Evolutionary conservation across 1,140 invertebrate genomes (phyloP).

Genomic region (Calliphora vicina): DNA sequence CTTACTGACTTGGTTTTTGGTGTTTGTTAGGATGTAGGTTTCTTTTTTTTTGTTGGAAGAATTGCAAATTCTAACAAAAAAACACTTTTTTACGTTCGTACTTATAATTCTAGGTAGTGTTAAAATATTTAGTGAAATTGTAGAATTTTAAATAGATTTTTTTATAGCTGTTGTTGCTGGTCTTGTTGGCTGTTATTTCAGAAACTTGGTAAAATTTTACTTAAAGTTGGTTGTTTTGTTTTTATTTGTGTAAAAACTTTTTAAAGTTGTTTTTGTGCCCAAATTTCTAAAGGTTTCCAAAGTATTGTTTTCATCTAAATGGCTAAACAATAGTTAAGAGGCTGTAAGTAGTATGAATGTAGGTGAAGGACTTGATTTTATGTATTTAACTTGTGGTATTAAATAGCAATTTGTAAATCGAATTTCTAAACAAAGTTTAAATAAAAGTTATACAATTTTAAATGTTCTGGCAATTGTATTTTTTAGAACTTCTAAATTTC

Average conservation of each 20-base stretch:
- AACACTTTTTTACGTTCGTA: background rate
- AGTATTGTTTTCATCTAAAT: background rate
- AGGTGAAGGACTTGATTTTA: background rate
- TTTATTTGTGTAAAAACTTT: background rate
- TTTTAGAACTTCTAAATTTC: background rate
- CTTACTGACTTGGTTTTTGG: no score
- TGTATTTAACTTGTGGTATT: background rate
- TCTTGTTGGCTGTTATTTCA: background rate
- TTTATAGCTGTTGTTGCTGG: background rate
- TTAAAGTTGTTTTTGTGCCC: background rate
- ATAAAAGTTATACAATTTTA: background rate
- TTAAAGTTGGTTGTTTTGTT: background rate
- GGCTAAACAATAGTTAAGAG: background rate
- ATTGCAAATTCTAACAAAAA: background rate
- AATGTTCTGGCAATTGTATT: background rate
- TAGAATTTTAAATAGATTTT: background rate
- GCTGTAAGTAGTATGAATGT: background rate
- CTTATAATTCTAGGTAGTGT: background rate
- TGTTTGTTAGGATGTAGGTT: no score
- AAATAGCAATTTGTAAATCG: conserved; percentile 9
- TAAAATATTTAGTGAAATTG: conserved; percentile 3
- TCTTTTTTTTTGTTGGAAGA: background rate
- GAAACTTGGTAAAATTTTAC: background rate
- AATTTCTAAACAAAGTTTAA: background rate
- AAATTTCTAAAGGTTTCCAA: background rate